Evolutionary conservation across 37 sponge, comb jelly and placozoan genomes (phyloP).

Genomic region (Bolinopsis microptera): DNA sequence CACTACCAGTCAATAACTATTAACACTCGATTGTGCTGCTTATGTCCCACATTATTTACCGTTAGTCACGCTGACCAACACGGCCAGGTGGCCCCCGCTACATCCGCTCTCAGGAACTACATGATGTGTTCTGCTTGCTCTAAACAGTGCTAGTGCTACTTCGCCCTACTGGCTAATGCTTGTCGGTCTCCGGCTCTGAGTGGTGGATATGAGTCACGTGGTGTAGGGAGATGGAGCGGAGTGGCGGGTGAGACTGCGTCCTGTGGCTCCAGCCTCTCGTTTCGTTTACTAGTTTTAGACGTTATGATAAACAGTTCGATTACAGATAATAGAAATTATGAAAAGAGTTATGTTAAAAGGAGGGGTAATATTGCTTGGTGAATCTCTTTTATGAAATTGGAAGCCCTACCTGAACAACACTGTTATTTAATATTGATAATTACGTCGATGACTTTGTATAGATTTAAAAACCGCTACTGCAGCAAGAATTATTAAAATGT

Average conservation of each 20-base stretch:
- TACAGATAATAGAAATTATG: too few relatives aligned
- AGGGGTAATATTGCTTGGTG: too few relatives aligned
- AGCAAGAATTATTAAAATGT: too few relatives aligned
- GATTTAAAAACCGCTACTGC: too few relatives aligned
- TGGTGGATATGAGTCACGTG: background rate
- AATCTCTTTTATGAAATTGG: too few relatives aligned
- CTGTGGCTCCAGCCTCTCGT: background rate
- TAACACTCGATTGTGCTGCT: background rate
- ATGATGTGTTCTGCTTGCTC: background rate
- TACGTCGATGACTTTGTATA: too few relatives aligned
- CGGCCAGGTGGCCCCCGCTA: background rate
- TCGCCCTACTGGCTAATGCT: background rate
- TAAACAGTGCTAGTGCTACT: background rate
- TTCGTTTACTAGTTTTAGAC: too few relatives aligned
- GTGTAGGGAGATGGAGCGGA: background rate
- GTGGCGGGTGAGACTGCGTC: background rate
- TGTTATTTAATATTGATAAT: too few relatives aligned
- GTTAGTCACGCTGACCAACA: background rate
- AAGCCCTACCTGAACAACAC: too few relatives aligned
- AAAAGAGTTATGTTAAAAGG: too few relatives aligned
- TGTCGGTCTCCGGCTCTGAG: background rate
- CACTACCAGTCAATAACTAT: too few relatives aligned
- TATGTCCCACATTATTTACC: background rate
- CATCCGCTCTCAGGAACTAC: background rate
- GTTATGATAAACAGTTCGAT: too few relatives aligned